Conservation (phyloP, 2,797 vertebrate genomes). For the Typhlichthys subterraneus region DNA sequence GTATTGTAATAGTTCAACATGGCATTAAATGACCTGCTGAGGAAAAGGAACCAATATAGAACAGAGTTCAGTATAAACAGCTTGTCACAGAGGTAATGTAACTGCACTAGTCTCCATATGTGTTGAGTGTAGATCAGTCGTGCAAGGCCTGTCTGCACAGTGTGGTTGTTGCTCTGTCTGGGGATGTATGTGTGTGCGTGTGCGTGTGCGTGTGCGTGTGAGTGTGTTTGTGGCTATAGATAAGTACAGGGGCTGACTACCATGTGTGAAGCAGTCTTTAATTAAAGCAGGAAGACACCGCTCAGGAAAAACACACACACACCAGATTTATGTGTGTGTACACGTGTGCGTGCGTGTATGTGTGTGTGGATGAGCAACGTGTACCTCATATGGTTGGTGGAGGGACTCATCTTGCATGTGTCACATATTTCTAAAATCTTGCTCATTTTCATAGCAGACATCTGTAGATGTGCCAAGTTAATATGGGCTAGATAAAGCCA, state of each 20-base stretch:
- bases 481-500: too few species aligned
- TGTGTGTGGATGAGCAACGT: constrained; percentile 7
- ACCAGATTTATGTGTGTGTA: constrained; percentile 49
- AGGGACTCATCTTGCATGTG: constrained; percentile 35
- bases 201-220: constrained; percentile 28
- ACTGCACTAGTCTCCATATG: constrained; percentile 25
- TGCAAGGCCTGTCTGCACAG: constrained; percentile 45
- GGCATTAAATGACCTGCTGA: too few species aligned
- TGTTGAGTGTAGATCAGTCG: constrained; percentile 38
- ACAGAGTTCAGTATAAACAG: constrained; percentile 1
- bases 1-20: constrained; percentile 5
- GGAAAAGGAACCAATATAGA: constrained; percentile 2
- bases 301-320: constrained; percentile 57
- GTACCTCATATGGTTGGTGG: constrained; percentile 24
- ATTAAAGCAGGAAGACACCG: constrained; percentile 79
- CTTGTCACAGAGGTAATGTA: constrained; percentile 3
- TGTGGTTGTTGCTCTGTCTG: constrained; percentile 4
- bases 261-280: constrained; percentile 68
- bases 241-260: constrained; percentile 77
- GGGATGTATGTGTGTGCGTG: constrained; percentile 22
- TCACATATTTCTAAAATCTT: neutral
- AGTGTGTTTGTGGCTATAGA: constrained; percentile 29
- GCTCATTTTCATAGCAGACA: neutral
- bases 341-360: constrained; percentile 12
- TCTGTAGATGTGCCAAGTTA: constrained; percentile 8